Evolutionary conservation across 2,113 vertebrate species (phyloP), one percentile per base, ranked within the genome.

Genomic region (Leptodactylus fuscus): DNA sequence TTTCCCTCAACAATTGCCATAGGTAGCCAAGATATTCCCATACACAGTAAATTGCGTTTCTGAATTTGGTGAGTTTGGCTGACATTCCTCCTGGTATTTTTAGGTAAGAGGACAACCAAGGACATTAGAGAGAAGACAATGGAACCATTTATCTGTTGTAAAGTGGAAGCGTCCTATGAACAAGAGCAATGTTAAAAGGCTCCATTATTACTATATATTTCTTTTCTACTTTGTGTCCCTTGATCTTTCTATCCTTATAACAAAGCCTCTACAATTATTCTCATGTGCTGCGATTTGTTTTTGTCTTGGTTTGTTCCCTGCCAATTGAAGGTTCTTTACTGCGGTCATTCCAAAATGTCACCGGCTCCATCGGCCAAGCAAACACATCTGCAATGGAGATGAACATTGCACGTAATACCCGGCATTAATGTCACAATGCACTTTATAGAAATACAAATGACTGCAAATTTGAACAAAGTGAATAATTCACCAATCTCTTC

Each of bases 401-500:
- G 81, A 36, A 41, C 29, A 82, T 36, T 70, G 62, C 81, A 36
- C 32, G 44, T 20, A 70, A 70, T 51, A 49, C 32, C 46, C 81
- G n/a, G 60, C 44, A 70, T 82, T 82, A 82, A 82, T 71, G 65
- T 82, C 65, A 82, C 60, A 70, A 48, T 82, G 81, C 62, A 70
- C 81, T 70, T 69, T 70, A 34, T 51, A 71, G 48, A 70, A 82
- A 82, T 71, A 82, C 81, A 82, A 82, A 82, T 82, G 60, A 49
- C 60, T 74, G 49, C 69, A 74, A 58, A 75, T 83, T 38, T 83
- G 6, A 62, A 83, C 51, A 73, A 36, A 75, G 49, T 75, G 81
- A 74, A 83, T 83, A 74, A 75, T 75, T 83, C 48, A 83, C 70
- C 81, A 83, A 58, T 74, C 69, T 83, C 70, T 55, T 58, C 82